Evolutionary conservation across 2,113 vertebrate species (phyloP), one percentile per base, ranked within the genome.

Genomic region (Halichoerus grypus): DNA sequence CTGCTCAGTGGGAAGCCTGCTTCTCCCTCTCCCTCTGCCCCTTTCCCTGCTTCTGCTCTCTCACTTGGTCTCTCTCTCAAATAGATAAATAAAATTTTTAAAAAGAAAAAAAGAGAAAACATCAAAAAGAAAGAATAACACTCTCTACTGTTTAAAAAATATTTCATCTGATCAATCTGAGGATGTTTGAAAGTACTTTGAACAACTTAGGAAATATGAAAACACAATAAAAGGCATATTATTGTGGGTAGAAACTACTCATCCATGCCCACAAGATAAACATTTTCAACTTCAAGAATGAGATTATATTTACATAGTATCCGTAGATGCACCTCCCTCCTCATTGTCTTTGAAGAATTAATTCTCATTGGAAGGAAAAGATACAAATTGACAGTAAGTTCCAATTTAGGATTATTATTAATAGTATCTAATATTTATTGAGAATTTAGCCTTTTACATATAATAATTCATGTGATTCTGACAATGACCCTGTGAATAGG

Each of bases 381-480:
- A 89, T 7, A 79, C 9, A 85, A 53, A 72, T 36, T 91, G 22
- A 36, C 72, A 86, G 22, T 91, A 84, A 90, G 14, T 94, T 90
- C 46, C 21, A 91, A 36, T 31, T 71, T 91, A 90, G 51, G 61
- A 63, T 90, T 46, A 39, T 84, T 71, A n/a, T 36, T 71, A 55
- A 85, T 79, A 71, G 28, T 46, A 61, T 51, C 26, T 53, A 90
- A 63, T 51, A 59, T 80, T 94, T 94, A 59, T 26, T 53, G 3
- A n/a, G 59, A 51, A 59, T 49, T 59, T 83, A 42, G 18, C 57
- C n/a, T 22, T 42, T 61, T 72, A 59, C 5, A 55, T 53, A 19
- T 59, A 69, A 83, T 28, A 92, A 53, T 61, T 88, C 21, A n/a
- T 71, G 51, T 42, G 69, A 83, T 59, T 92, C 88, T 95, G 55